phyloP scores from a whole-genome alignment of 2,797 vertebrate species.

The Diglossa cyanea region DNA sequence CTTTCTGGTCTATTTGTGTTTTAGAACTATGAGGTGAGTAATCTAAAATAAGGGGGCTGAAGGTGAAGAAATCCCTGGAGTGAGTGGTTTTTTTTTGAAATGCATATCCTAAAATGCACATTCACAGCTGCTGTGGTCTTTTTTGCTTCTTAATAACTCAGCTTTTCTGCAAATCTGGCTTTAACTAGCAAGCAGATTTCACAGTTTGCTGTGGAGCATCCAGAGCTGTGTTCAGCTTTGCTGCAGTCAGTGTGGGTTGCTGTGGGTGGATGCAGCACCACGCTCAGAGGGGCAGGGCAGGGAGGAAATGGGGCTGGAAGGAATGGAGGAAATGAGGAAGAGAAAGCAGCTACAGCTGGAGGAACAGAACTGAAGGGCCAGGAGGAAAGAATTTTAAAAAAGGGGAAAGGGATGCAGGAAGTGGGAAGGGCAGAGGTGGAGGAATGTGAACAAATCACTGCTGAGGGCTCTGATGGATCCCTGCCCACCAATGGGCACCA shows the following conservation, averaged over 20 bases:
- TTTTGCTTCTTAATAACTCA: neutral
- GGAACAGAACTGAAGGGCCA: neutral
- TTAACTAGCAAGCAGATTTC: neutral
- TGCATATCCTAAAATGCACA: neutral
- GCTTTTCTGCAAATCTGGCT: neutral
- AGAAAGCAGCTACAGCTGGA: neutral
- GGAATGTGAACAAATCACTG: neutral
- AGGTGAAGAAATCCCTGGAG: neutral
- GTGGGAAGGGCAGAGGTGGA: neutral
- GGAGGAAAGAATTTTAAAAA: neutral
- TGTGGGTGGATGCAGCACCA: neutral
- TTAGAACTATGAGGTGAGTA: neutral
- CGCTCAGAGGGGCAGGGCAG: neutral
- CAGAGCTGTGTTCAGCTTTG: neutral
- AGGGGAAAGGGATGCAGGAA: accelerated
- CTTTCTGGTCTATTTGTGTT: neutral
- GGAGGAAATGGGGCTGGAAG: neutral
- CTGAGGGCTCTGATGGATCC: neutral
- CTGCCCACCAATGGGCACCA: neutral
- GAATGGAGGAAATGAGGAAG: neutral
- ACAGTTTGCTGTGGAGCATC: neutral
- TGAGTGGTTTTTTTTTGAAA: neutral
- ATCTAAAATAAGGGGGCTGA: neutral
- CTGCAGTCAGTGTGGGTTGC: neutral
- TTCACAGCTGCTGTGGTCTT: neutral